Evolutionary conservation across 35 echinoderm and acorn worm genomes (phyloP), one percentile per base, ranked within the genome.

Genomic region (Stichopus chloronotus): DNA sequence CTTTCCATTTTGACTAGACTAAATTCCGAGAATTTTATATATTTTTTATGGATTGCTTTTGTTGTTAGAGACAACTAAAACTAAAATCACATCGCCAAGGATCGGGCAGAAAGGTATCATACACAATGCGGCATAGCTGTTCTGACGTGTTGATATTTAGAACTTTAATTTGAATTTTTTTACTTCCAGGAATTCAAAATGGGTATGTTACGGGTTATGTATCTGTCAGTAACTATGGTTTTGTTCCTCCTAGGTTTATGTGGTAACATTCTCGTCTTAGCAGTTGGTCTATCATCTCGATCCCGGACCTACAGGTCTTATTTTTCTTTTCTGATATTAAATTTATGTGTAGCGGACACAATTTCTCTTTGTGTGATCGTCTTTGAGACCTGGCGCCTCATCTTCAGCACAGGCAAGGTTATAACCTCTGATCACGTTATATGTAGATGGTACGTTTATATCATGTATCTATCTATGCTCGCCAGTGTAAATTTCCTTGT

Each of bases 401-500:
- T 87, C 56, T 87, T 87, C 24, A 81, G 78, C 25, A 19, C 11
- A 11, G 78, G 78, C 11, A 87, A 87, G 17, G 21, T 55, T 58
- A 57, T 12, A 55, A 55, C 10, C 5, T 19, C 21, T 5, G 84
- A 87, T 63, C 52, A 56, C 9, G 56, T 58, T 12, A 87, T 87
- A 24, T 87, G 84, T 23, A 52, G 84, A 23, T 87, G 84, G 84
- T 87, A 57, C 55, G 7, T 19, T 6, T 87, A 55, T 11, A 55
- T 63, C 12, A 19, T 87, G 84, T 63, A 87, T 63, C 58, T 55
- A 17, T 21, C 55, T 57, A 87, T 87, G 84, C 5, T 87, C 11
- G 5, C 52, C 5, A 87, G 84, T 58, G 84, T 87, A 4, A 57
- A 87, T 55, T 87, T 87, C 56, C 19, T 87, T 5, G 84, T 87